Base-by-base conservation (phyloP, 2,888 invertebrate species). In the Meiosimyza decipiens region DNA sequence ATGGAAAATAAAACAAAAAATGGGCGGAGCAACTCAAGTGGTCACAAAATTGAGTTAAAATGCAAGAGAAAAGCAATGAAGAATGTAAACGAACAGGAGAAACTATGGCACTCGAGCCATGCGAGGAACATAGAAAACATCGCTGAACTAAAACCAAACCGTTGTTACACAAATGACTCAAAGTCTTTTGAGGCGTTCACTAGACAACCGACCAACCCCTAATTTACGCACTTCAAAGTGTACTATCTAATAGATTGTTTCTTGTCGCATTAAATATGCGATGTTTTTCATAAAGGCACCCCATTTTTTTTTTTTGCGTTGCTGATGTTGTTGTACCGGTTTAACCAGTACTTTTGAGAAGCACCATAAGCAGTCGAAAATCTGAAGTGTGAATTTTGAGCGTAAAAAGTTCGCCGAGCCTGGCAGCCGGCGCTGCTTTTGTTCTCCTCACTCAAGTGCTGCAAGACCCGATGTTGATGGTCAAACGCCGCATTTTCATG, bases 1-100 rank as follows among this genome's bases (percentile, higher is more conserved):
- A 6, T 52, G 63, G 72, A 49, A 50, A 69, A 63, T 74, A 78
- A 75, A 72, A 72, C 76, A 59, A 77, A 81, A 84, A 81, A 79
- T 79, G 82, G 84, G 83, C 84, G 83, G 83, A 83, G 85, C 81
- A 74, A 63, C 76, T 74, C 68, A 59, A 77, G 74, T 72, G 52
- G 51, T 50, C 33, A 15, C 4, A 40, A 6, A 16, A 6, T 47
- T 11, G 62, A 15, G 15, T 28, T 3, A 28, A 28, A 28, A 3
- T 28, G 62, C 15, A 33, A 40, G 4, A 4, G 7, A 40, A 7
- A 7, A 47, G n/a, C 47, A 62, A 11, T 13, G 40, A n/a, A 33
- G 11, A 15, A 16, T 40, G 16, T 1, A 13, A 47, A 15, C 3
- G 16, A 40, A 40, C 1, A 40, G 49, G n/a, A 40, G 49, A 40